Conservation (phyloP, 2,113 vertebrate species). For the Microtus ochrogaster region DNA sequence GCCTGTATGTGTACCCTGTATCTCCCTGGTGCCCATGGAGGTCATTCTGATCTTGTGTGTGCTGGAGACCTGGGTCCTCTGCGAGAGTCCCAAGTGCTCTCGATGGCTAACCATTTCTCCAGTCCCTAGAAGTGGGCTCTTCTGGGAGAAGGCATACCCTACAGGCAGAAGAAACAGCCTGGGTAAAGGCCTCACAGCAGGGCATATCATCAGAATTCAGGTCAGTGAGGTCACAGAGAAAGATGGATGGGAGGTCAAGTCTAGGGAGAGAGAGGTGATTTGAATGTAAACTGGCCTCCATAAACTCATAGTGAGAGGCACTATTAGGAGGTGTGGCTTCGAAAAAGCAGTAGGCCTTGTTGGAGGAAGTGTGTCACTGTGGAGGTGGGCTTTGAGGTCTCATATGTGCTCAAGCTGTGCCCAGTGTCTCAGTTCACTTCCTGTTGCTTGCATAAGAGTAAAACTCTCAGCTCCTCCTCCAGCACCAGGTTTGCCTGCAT, state of each 20-base stretch:
- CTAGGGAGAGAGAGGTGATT: not conserved
- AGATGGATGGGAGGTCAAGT: accelerated
- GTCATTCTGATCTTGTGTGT: not conserved
- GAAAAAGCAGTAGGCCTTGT: too few species aligned
- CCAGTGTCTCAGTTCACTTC: too few species aligned
- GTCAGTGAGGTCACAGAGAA: accelerated
- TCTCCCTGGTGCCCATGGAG: not conserved
- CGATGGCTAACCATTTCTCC: not conserved
- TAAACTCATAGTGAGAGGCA: too few species aligned
- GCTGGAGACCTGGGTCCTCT: not conserved
- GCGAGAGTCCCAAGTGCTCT: not conserved
- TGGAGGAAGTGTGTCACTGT: too few species aligned
- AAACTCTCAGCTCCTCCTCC: too few species aligned
- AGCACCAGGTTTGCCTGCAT: too few species aligned
- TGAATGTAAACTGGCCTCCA: not conserved
- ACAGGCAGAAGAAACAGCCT: not conserved
- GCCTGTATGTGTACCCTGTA: not conserved
- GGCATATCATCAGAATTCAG: not conserved
- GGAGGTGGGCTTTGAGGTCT: too few species aligned
- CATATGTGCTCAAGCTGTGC: too few species aligned
- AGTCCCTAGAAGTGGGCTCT: not conserved
- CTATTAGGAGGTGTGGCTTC: too few species aligned
- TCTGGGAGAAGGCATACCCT: not conserved
- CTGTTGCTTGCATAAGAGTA: too few species aligned
- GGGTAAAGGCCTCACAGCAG: accelerated